Evolutionary conservation across 35 echinoderm and acorn worm species (phyloP), one percentile per base, ranked within the genome.

Genomic region (Apostichopus parvimensis): DNA sequence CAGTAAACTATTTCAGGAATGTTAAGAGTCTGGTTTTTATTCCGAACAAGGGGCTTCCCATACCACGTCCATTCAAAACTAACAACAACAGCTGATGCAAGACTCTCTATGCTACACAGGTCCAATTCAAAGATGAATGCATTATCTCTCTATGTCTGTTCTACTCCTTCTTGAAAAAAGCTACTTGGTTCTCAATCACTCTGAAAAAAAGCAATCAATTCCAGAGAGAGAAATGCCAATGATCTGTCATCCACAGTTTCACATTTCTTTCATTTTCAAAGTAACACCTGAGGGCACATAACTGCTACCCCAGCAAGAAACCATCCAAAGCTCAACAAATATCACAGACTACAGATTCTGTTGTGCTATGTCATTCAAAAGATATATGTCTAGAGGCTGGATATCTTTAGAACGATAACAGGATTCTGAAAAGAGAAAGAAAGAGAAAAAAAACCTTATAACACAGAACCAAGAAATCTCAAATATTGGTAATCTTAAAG

Each of bases 211-310:
- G 86, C 45, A 73, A 64, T 72, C 10, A 72, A 88, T 88, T 88
- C 34, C 86, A 88, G 62, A 18, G 52, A 80, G 62, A 88, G 34
- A 57, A 24, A 53, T 53, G 34, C 28, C 62, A 62, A 20, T 64
- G 15, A 73, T 88, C 1, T n/a, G 53, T 34, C 17, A 18, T 88
- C 25, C 15, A 88, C 86, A 88, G 86, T 88, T 88, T 88, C 86
- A 88, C 21, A 52, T 88, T 88, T 88, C 86, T 71, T 28, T 66
- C n/a, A 23, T 82, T 82, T 82, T 26, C 28, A 52, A 52, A 18
- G 45, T 26, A 82, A 82, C n/a, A n/a, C 86, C 61, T 34, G 61
- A 88, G 86, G 86, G 86, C 86, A 88, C 61, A 88, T 66, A 71
- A 52, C 21, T 88, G 81, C 54, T 84, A 84, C 86, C 68, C 86